A percentile compares a stretch with the other conserved stretches of the same genome.
phyloP scores from a whole-genome alignment of 2,888 invertebrate species.

The Sepioteuthis lessoniana region DNA sequence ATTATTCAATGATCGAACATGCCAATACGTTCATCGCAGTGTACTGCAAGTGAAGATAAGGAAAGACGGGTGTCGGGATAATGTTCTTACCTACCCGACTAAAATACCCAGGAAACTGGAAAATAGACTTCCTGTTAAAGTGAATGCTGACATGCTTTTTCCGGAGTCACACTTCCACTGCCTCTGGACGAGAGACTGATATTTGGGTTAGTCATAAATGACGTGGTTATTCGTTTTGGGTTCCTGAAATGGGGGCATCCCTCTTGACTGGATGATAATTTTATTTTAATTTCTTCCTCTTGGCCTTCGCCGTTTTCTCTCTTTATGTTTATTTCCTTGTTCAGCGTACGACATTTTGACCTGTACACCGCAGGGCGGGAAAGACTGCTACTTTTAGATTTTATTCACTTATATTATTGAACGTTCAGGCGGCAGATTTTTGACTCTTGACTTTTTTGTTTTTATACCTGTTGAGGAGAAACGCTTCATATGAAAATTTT shows the following conservation, averaged over 20 bases:
- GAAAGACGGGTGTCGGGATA: not conserved
- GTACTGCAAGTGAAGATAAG: not conserved
- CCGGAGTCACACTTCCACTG: not conserved
- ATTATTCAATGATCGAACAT: no score
- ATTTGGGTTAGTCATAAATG: not conserved
- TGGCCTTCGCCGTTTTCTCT: not conserved
- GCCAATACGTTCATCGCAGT: not conserved
- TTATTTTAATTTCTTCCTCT: not conserved
- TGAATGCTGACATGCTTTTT: not conserved
- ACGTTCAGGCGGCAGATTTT: not conserved
- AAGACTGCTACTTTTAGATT: not conserved
- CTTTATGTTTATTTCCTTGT: not conserved
- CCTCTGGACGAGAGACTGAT: conserved; percentile 15
- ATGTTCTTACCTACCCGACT: not conserved
- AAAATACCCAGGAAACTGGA: not conserved
- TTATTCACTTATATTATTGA: not conserved
- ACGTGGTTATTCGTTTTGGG: not conserved
- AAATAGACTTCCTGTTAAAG: not conserved
- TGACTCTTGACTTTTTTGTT: no score
- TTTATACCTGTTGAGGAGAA: no score
- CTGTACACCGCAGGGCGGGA: not conserved
- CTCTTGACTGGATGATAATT: not conserved
- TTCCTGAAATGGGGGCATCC: not conserved
- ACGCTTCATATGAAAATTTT: no score
- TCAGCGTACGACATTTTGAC: not conserved